A percentile compares a stretch with the other conserved stretches of the same genome.
Conservation (phyloP, 2,888 invertebrate genomes). For the Cylindroiulus punctatus region DNA sequence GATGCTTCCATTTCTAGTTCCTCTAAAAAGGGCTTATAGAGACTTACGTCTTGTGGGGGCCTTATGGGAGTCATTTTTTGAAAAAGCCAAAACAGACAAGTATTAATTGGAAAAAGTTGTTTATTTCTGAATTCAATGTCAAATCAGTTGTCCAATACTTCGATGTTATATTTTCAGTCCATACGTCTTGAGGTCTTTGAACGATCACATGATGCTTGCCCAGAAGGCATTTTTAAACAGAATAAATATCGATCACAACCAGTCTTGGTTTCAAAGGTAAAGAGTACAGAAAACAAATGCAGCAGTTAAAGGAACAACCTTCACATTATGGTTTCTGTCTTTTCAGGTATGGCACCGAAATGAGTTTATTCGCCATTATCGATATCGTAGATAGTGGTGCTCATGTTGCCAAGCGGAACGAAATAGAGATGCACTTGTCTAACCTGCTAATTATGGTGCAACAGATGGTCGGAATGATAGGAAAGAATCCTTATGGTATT, state of each 20-base stretch:
- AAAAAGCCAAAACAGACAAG: not conserved
- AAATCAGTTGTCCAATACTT: too few relatives aligned
- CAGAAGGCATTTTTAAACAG: conserved; percentile 50
- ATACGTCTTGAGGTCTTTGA: conserved; percentile 49
- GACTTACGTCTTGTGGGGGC: not conserved
- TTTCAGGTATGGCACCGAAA: not conserved
- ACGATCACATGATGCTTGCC: conserved; percentile 54
- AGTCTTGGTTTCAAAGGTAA: not conserved
- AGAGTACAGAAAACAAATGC: not conserved
- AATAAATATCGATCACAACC: not conserved
- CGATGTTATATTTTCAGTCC: too few relatives aligned
- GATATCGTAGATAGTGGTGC: not conserved
- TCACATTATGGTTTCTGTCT: too few relatives aligned
- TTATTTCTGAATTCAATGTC: too few relatives aligned
- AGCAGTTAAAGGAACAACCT: too few relatives aligned
- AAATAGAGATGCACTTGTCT: not conserved
- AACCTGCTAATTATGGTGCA: not conserved
- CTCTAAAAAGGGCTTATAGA: not conserved
- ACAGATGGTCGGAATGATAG: not conserved
- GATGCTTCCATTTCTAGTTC: not conserved
- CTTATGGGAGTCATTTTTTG: not conserved
- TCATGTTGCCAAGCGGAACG: not conserved
- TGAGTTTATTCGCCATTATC: not conserved
- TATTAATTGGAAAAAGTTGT: not conserved
- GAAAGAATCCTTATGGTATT: not conserved